Conservation (phyloP, 2,888 invertebrate species). For the Drosophila mimica region DNA sequence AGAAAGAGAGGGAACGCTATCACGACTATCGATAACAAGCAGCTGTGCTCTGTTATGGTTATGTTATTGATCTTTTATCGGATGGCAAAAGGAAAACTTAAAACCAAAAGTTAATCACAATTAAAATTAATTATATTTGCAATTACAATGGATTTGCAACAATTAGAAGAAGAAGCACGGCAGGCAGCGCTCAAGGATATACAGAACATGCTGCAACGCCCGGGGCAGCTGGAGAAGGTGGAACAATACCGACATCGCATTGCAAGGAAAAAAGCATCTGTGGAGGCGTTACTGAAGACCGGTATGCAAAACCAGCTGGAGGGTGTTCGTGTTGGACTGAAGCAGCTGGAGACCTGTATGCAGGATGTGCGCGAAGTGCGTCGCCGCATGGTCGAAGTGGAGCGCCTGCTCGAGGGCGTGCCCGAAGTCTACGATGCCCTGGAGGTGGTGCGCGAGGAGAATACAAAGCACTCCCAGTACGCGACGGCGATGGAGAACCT, state of each 20-base stretch:
- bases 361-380: slow-evolving; percentile 92
- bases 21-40: slow-evolving; percentile 4
- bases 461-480: slow-evolving; percentile 97
- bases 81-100: background rate
- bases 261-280: slow-evolving; percentile 84
- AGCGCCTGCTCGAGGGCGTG: slow-evolving; percentile 90
- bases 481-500: slow-evolving; percentile 99
- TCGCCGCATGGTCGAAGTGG: slow-evolving; percentile 91
- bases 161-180: slow-evolving; percentile 92
- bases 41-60: slow-evolving; percentile 3
- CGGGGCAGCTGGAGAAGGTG: slow-evolving; percentile 97
- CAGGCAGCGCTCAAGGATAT: slow-evolving; percentile 93
- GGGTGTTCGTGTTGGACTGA: slow-evolving; percentile 96
- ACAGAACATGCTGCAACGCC: slow-evolving; percentile 96
- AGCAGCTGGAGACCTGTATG: slow-evolving; percentile 93
- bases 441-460: slow-evolving; percentile 95
- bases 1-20: background rate
- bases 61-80: background rate
- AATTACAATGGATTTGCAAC: slow-evolving; percentile 86
- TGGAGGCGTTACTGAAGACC: slow-evolving; percentile 91
- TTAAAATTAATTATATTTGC: background rate
- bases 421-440: slow-evolving; percentile 92
- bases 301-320: slow-evolving; percentile 99
- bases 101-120: background rate
- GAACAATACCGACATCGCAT: slow-evolving; percentile 84